phyloP scores from a whole-genome alignment of 2,888 invertebrate species.

The Heterodera filipjevi region DNA sequence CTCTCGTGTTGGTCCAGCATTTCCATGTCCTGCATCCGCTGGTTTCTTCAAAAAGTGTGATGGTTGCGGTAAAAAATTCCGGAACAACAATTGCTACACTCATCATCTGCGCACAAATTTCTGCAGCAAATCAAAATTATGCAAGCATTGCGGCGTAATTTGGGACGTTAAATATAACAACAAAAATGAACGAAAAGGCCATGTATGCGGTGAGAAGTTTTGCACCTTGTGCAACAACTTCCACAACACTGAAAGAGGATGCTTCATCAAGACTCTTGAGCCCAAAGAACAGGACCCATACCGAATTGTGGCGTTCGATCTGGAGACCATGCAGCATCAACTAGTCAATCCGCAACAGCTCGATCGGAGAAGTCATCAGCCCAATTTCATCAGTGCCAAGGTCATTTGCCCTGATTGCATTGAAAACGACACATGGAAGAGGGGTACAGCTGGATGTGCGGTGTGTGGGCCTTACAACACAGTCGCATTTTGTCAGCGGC shows the following conservation, averaged over 20 bases:
- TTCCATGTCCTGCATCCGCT: constrained; percentile 1
- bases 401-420: no score
- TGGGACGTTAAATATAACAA: constrained; percentile 4
- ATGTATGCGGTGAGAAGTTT: constrained; percentile 14
- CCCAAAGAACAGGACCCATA: constrained; percentile 6
- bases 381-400: no score
- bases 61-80: constrained; percentile 3
- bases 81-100: constrained; percentile 4
- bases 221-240: neutral
- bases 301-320: constrained; percentile 8
- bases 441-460: no score
- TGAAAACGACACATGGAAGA: no score
- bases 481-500: no score
- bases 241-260: constrained; percentile 14
- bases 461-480: no score
- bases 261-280: constrained; percentile 10
- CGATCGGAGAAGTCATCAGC: no score
- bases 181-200: constrained; percentile 13
- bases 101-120: neutral
- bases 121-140: constrained; percentile 12
- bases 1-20: neutral
- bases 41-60: constrained; percentile 4
- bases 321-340: constrained; percentile 12
- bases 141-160: neutral
- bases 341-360: no score